phyloP scores from a whole-genome alignment of 1,140 invertebrate species.

The Drosophila kohkoa region DNA sequence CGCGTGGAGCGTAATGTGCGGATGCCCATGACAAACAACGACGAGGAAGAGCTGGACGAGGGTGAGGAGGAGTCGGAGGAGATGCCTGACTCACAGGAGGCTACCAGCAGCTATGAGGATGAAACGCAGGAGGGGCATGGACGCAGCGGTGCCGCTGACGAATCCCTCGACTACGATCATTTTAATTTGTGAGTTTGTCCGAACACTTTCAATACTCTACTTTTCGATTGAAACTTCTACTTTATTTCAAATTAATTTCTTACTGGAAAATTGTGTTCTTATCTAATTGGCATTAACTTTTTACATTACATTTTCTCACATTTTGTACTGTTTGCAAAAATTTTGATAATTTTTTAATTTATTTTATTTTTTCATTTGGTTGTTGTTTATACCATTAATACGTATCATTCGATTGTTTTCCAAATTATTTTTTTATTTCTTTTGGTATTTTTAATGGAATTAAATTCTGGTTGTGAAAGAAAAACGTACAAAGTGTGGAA shows the following conservation, averaged over 20 bases:
- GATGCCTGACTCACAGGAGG: conserved; percentile 53
- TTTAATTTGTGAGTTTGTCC: conserved; percentile 77
- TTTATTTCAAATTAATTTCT: conserved; percentile 42
- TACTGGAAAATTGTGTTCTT: conserved; percentile 20
- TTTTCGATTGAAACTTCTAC: conserved; percentile 30
- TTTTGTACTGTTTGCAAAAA: conserved; percentile 68
- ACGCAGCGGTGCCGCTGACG: conserved; percentile 60
- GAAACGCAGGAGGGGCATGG: conserved; percentile 50
- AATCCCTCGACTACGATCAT: conserved; percentile 77
- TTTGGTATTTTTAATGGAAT: conserved; percentile 28
- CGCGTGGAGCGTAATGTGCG: conserved; percentile 75
- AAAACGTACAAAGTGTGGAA: conserved; percentile 69
- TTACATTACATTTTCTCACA: conserved; percentile 56
- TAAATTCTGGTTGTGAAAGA: conserved; percentile 32
- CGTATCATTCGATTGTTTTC: conserved; percentile 32
- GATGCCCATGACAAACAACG: conserved; percentile 31
- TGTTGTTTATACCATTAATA: conserved; percentile 47
- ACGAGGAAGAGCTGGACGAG: conserved; percentile 50
- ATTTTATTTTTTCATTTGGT: conserved; percentile 54
- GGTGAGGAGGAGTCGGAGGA: conserved; percentile 52
- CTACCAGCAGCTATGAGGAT: conserved; percentile 69
- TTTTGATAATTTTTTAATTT: conserved; percentile 16
- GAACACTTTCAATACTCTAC: conserved; percentile 44
- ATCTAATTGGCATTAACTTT: conserved; percentile 48
- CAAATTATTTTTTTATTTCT: conserved; percentile 41